Evolutionary conservation across 2,888 invertebrate species (phyloP).

Genomic region (Copidosoma aretas): DNA sequence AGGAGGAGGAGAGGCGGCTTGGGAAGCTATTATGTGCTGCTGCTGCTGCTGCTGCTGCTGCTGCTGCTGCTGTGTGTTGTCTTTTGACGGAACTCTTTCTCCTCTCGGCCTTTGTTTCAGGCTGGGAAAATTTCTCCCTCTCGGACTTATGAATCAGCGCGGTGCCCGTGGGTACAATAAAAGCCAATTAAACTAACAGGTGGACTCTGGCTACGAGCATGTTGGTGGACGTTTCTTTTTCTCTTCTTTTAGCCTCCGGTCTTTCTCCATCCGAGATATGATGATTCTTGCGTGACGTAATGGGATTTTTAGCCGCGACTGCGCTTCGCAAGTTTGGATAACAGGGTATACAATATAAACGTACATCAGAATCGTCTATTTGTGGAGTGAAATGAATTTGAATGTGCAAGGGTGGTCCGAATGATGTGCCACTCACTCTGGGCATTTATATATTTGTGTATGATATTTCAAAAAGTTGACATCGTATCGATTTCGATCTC

Average conservation of each 20-base stretch:
- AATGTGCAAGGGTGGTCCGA: too few species aligned
- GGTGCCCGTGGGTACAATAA: background rate
- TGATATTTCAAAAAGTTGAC: too few species aligned
- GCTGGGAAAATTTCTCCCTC: background rate
- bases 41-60: background rate
- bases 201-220: background rate
- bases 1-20: background rate
- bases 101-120: background rate
- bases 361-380: too few species aligned
- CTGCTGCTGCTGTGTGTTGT: too few species aligned
- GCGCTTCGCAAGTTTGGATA: too few species aligned
- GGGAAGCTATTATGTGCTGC: background rate
- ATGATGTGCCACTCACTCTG: too few species aligned
- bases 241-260: background rate
- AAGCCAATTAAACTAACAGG: background rate
- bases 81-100: too few species aligned
- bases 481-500: too few species aligned
- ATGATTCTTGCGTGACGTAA: background rate
- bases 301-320: too few species aligned
- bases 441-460: too few species aligned
- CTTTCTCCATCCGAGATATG: background rate
- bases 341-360: too few species aligned
- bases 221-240: background rate
- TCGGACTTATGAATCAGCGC: background rate
- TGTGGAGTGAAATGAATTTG: too few species aligned